Evolutionary conservation across 2,113 vertebrate species (phyloP).

Genomic region (Mesembrinibis cayennensis): DNA sequence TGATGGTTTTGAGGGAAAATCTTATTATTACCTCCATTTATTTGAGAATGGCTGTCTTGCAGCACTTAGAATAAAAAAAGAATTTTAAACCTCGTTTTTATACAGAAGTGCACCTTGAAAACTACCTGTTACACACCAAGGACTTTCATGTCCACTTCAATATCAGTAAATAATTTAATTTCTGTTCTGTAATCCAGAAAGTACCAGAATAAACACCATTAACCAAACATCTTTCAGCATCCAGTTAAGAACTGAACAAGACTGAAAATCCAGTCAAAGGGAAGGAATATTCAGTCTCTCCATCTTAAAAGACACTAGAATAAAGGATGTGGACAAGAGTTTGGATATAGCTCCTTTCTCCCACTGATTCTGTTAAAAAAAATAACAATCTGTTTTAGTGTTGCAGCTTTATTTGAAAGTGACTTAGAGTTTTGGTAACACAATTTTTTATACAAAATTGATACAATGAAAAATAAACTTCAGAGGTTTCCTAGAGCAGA

Average conservation of each 20-base stretch:
- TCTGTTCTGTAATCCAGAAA: background rate
- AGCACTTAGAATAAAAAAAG: background rate
- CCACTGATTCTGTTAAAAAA: background rate
- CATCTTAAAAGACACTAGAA: background rate
- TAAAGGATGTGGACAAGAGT: background rate
- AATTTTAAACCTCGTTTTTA: background rate
- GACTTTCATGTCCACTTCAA: background rate
- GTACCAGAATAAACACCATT: background rate
- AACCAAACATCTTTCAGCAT: background rate
- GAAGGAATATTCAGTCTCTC: background rate
- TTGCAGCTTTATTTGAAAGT: conserved; percentile 52
- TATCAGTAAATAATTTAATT: background rate
- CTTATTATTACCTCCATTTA: background rate
- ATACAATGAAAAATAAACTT: conserved; percentile 17
- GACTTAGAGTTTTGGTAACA: background rate
- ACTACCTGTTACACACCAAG: background rate
- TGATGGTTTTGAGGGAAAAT: background rate
- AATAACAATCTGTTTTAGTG: background rate
- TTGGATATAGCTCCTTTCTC: background rate
- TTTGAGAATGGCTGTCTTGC: background rate
- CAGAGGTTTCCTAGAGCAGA: background rate
- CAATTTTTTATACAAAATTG: background rate
- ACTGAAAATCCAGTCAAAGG: background rate
- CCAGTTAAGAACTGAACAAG: background rate
- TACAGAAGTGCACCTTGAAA: background rate